These are phyloP conservation scores for Oophaga pumilio DNA, from an alignment of 2,113 vertebrate species.

Conservation along the genomic window DNA sequence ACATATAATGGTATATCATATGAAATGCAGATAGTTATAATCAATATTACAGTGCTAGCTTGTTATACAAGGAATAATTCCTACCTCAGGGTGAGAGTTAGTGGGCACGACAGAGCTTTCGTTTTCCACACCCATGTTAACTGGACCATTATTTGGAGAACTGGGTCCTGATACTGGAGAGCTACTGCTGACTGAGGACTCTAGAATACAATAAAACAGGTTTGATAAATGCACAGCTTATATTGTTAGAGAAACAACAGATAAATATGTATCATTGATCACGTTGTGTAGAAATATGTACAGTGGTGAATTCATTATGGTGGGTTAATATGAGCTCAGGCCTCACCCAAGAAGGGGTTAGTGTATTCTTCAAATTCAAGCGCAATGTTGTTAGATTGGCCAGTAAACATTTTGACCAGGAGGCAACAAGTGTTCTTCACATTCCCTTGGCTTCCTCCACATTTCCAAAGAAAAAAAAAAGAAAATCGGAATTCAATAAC, in stretches of 20 bases:
- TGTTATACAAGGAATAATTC: constrained; percentile 18
- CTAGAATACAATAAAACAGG: constrained; percentile 70
- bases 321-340: not conserved
- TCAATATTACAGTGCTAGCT: not conserved
- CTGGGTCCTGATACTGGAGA: constrained; percentile 92
- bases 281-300: too few species aligned
- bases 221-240: not conserved
- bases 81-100: constrained; percentile 88
- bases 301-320: too few species aligned
- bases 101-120: constrained; percentile 83
- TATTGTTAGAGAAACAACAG: not conserved
- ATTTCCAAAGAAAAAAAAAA: not conserved
- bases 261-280: not conserved
- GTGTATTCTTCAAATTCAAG: not conserved
- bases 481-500: not conserved
- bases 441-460: not conserved
- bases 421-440: not conserved
- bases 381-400: not conserved
- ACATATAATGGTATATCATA: not conserved
- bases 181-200: constrained; percentile 88
- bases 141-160: constrained; percentile 90
- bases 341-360: not conserved
- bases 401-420: not conserved
- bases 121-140: constrained; percentile 85
- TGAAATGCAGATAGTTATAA: not conserved